Evolutionary conservation across 1,140 invertebrate genomes (phyloP).

Genomic region (Metopolophium dirhodum): DNA sequence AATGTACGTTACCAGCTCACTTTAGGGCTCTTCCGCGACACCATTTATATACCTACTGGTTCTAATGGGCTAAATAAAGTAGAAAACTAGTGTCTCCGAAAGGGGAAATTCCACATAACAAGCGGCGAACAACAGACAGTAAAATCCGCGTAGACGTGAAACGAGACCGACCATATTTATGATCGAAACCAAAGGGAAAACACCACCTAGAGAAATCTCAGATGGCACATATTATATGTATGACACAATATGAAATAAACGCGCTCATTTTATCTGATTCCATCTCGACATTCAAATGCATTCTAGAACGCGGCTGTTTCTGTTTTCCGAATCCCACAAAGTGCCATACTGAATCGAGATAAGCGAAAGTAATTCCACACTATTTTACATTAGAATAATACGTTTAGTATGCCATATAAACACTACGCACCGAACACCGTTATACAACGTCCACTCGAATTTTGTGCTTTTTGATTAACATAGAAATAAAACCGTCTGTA

Average conservation of each 20-base stretch:
- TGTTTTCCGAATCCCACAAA: not conserved
- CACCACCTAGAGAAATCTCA: not conserved
- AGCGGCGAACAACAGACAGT: not conserved
- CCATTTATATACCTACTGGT: not conserved
- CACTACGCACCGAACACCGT: not conserved
- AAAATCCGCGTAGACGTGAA: not conserved
- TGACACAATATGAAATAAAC: slow-evolving; percentile 19
- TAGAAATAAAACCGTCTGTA: not conserved
- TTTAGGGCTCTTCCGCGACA: not conserved
- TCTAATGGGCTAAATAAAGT: not conserved
- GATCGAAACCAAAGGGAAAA: not conserved
- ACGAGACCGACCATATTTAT: not conserved
- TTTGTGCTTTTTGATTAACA: not conserved
- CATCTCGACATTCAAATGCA: not conserved
- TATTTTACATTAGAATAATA: slow-evolving; percentile 6
- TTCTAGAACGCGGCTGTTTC: not conserved
- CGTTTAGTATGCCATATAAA: not conserved
- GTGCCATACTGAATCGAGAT: not conserved
- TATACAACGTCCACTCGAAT: not conserved
- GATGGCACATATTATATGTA: not conserved
- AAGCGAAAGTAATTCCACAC: slow-evolving; percentile 12
- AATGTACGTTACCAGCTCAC: not conserved
- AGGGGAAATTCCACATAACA: not conserved
- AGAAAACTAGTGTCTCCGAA: not conserved
- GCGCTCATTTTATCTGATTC: not conserved